phyloP scores from a whole-genome alignment of 2,888 invertebrate species.

The Strigamia transsilvanica region DNA sequence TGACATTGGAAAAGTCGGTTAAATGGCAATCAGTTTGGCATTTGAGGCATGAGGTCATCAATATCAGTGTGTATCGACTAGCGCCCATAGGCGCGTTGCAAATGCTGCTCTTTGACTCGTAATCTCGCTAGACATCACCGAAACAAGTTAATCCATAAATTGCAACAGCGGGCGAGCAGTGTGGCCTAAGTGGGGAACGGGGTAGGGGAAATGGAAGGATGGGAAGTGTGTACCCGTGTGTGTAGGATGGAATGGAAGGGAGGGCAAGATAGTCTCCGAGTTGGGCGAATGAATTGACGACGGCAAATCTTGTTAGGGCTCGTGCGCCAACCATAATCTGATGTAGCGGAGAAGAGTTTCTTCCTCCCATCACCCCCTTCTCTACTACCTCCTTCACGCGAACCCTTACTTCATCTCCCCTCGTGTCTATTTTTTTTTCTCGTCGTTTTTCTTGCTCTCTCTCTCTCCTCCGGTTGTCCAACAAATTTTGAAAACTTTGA shows the following conservation, averaged over 20 bases:
- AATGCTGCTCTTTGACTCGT: slow-evolving; percentile 8
- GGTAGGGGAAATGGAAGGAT: neutral
- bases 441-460: neutral
- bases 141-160: neutral
- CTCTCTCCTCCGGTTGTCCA: neutral
- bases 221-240: neutral
- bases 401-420: neutral
- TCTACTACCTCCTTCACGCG: neutral
- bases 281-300: slow-evolving; percentile 3
- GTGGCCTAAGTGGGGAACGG: slow-evolving; percentile 8
- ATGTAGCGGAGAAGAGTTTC: slow-evolving; percentile 3
- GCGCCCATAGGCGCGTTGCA: slow-evolving; percentile 8
- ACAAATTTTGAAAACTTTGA: slow-evolving; percentile 8
- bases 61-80: slow-evolving; percentile 8
- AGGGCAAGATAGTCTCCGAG: neutral
- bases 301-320: slow-evolving; percentile 8
- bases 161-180: slow-evolving; percentile 2
- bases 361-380: neutral
- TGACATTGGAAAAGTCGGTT: neutral
- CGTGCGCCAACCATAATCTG: slow-evolving; percentile 8
- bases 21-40: slow-evolving; percentile 8
- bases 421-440: neutral
- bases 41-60: slow-evolving; percentile 8
- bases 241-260: neutral
- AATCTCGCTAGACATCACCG: neutral